Conservation (phyloP, 2,888 invertebrate genomes). For the Dromius quadrimaculatus region DNA sequence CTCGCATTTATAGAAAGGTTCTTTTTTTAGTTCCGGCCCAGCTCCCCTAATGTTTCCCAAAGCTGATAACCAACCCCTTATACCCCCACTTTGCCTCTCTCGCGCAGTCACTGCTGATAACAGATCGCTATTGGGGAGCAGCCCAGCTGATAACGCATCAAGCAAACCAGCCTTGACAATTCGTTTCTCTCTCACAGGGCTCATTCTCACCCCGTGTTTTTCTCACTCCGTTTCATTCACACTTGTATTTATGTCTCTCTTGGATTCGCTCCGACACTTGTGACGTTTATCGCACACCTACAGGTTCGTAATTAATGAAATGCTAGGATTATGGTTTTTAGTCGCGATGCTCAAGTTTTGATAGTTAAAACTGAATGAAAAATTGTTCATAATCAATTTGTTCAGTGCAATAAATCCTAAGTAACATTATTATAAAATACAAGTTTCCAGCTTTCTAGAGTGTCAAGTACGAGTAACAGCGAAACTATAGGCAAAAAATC, state of each 20-base stretch:
- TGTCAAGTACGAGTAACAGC: too few species aligned
- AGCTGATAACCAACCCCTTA: conserved; percentile 25
- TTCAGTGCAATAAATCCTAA: too few species aligned
- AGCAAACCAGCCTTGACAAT: conserved; percentile 25
- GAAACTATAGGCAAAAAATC: too few species aligned
- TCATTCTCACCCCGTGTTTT: conserved; percentile 24
- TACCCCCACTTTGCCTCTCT: too few species aligned
- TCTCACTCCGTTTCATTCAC: conserved; percentile 23
- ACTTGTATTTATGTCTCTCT: conserved; percentile 23
- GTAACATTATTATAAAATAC: too few species aligned
- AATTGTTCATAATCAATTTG: conserved; percentile 11
- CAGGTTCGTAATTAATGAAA: conserved; percentile 32
- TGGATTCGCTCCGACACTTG: conserved; percentile 3
- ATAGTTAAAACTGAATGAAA: conserved; percentile 25
- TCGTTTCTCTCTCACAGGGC: conserved; percentile 24
- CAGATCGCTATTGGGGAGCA: conserved; percentile 36
- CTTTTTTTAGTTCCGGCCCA: conserved; percentile 40
- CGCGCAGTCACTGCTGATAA: conserved; percentile 14
- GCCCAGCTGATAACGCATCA: conserved; percentile 29
- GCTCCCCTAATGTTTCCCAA: conserved; percentile 33
- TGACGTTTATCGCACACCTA: conserved; percentile 33
- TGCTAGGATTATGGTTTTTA: conserved; percentile 27
- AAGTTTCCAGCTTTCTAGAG: too few species aligned
- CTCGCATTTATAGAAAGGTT: conserved; percentile 44
- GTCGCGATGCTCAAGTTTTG: conserved; percentile 2